phyloP scores from a whole-genome alignment of 1,140 invertebrate genomes.

The Eciton burchellii region DNA sequence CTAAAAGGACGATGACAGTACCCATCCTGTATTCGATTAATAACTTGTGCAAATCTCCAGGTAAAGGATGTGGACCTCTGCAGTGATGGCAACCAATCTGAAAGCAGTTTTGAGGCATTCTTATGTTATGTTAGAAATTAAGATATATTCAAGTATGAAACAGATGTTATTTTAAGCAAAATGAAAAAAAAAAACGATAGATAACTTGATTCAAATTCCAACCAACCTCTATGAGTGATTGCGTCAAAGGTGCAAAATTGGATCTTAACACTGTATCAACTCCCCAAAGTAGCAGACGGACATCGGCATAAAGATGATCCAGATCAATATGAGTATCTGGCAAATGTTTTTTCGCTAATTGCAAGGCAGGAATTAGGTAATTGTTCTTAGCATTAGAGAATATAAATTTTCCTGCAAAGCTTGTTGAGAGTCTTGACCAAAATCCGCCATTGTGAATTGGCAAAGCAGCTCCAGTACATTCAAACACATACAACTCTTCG shows the following conservation, averaged over 20 bases:
- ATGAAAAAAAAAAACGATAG: not conserved
- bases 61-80: conserved; percentile 78
- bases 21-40: conserved; percentile 79
- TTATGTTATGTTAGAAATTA: not conserved
- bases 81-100: conserved; percentile 84
- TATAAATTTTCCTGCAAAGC: conserved; percentile 73
- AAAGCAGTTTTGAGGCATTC: conserved; percentile 26
- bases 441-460: conserved; percentile 77
- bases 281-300: conserved; percentile 81
- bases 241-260: conserved; percentile 79
- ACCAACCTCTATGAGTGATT: conserved; percentile 78
- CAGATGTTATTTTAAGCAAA: not conserved
- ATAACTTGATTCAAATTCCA: not conserved
- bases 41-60: conserved; percentile 77
- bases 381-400: conserved; percentile 73
- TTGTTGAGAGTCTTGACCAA: conserved; percentile 76
- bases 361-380: conserved; percentile 76
- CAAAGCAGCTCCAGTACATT: conserved; percentile 80
- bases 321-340: conserved; percentile 68
- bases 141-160: not conserved
- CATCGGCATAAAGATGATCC: conserved; percentile 79
- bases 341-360: conserved; percentile 72
- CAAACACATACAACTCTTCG: conserved; percentile 81
- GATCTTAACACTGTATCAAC: conserved; percentile 79
- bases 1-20: conserved; percentile 76